Base-by-base conservation (phyloP, 2,888 invertebrate species). In the Drosophila mettleri region DNA sequence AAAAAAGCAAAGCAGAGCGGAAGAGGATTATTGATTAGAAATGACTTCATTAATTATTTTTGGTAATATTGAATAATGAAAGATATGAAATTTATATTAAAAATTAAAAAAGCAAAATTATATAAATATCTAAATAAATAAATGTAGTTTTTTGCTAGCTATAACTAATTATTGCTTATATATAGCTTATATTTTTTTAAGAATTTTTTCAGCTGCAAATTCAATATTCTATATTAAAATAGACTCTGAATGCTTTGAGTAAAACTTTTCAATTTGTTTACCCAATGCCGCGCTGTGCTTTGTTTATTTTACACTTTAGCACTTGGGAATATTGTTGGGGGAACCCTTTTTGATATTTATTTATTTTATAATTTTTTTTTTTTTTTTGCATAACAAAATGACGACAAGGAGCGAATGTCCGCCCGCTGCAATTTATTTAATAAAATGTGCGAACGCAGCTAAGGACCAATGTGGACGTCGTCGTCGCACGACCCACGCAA, bases 381-480 rank as follows among this genome's bases (percentile, higher is more conserved):
- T 80, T 72, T 82, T 86, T 86, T 80, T 74, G 84, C 78, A 84
- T 80, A 84, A 74, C 71, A 84, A 81, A 74, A 70, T 63, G 78
- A 58, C 55, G 58, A 69, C 69, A 74, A 65, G 52, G 22, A 60
- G 49, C 62, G 48, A 59, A 66, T 59, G 72, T 65, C 66, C 83
- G 61, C 64, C 80, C 80, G 70, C 48, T 86, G 83, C 83, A 86
- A 87, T 83, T 86, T 87, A 85, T 83, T 85, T 83, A 83, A 83
- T 83, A 83, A 83, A 82, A 87, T 66, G 61, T 43, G 45, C 41
- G 66, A 76, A 66, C 72, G 65, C 52, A 39, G 76, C 72, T 41
- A 74, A 73, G 68, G 60, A 73, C 53, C 34, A 36, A 27, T 29
- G 52, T 20, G 20, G 46, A 33, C 20, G 18, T 31, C 14, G 45